phyloP scores from a whole-genome alignment of 2,113 vertebrate genomes.

The Raja brachyura region DNA sequence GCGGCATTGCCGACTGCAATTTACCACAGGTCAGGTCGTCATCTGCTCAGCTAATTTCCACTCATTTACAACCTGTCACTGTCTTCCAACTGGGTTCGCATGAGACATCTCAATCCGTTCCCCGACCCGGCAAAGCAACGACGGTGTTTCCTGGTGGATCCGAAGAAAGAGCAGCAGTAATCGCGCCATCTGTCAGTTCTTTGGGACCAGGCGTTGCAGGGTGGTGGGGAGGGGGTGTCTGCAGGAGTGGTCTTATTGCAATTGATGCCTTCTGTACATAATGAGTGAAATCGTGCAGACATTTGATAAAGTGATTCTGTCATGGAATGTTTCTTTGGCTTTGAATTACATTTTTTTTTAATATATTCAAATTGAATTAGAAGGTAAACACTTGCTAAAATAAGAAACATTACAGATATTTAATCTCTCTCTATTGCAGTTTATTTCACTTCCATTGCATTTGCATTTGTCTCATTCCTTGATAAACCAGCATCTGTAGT shows the following conservation, averaged over 20 bases:
- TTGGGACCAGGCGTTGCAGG: neutral
- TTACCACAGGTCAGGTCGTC: neutral
- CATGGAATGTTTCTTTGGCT: neutral
- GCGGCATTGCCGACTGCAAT: neutral
- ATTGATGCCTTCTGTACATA: neutral
- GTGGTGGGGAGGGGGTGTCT: no score
- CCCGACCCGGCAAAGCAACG: neutral
- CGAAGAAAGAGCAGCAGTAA: neutral
- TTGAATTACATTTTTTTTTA: neutral
- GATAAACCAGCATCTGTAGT: no score
- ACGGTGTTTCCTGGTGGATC: neutral
- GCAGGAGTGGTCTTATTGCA: neutral
- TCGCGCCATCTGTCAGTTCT: neutral
- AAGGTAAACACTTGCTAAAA: neutral
- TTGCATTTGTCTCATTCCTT: no score
- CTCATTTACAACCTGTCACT: slow-evolving; percentile 15
- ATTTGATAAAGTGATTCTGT: neutral
- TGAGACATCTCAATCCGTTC: neutral
- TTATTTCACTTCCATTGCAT: neutral
- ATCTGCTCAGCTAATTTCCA: slow-evolving; percentile 10
- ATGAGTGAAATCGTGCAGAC: neutral
- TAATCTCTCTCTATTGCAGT: neutral
- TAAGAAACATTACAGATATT: no score
- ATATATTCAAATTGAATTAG: neutral
- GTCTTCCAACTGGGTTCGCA: neutral